These are phyloP conservation scores for Norana najaformis DNA, from an alignment of 2,888 invertebrate species.

Conservation along the genomic window DNA sequence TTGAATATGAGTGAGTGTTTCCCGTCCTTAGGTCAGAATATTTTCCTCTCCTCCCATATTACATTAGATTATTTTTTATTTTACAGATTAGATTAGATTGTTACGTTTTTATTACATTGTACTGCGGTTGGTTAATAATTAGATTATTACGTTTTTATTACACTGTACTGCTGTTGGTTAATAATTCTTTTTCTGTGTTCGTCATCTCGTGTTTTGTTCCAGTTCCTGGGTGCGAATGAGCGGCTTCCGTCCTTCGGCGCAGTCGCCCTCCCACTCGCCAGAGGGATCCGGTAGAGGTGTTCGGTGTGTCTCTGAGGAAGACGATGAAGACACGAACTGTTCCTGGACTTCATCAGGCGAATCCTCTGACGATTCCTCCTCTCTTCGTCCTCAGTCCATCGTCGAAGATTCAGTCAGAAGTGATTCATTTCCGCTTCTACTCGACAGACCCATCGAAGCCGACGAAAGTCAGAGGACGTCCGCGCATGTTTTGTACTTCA, in stretches of 20 bases:
- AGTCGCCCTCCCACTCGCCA: not conserved
- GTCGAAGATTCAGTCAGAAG: not conserved
- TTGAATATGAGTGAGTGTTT: no score
- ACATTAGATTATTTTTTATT: no score
- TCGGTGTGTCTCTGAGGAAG: not conserved
- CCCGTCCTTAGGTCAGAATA: no score
- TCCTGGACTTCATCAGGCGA: not conserved
- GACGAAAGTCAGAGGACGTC: not conserved
- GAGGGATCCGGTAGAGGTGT: not conserved
- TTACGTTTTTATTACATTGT: no score
- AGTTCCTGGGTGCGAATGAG: not conserved
- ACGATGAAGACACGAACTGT: slow-evolving; percentile 18
- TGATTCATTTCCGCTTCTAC: not conserved
- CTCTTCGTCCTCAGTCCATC: not conserved
- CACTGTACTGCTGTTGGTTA: no score
- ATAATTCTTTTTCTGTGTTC: not conserved
- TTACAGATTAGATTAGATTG: no score
- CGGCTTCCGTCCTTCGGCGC: not conserved
- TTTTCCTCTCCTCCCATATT: no score
- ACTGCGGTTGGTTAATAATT: no score
- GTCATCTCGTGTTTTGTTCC: not conserved
- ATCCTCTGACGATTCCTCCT: not conserved
- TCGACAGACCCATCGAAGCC: not conserved
- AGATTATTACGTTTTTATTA: no score
- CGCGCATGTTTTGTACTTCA: not conserved